Conservation (phyloP, 1,140 invertebrate genomes). For the Achroia grisella region DNA sequence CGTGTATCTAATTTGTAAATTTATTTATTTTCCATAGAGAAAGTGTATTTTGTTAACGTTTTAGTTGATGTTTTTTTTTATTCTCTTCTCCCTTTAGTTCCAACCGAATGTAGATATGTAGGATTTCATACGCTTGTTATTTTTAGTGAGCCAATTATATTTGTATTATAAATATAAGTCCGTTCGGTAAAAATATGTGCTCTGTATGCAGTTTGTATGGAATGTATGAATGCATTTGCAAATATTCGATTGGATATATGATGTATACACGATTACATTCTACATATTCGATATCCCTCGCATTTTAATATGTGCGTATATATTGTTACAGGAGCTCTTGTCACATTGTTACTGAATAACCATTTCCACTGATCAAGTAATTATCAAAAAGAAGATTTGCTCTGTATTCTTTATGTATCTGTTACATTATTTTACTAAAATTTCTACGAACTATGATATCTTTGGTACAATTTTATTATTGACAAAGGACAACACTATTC, state of each 20-base stretch:
- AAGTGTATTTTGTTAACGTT: constrained; percentile 73
- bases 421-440: too few relatives aligned
- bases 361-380: too few relatives aligned
- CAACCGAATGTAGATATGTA: constrained; percentile 66
- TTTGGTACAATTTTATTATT: too few relatives aligned
- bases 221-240: constrained; percentile 34
- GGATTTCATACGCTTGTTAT: constrained; percentile 68
- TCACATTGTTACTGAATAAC: background rate
- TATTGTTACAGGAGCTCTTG: constrained; percentile 12
- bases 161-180: constrained; percentile 63
- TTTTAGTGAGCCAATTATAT: constrained; percentile 65
- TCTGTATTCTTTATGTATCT: too few relatives aligned
- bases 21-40: constrained; percentile 73
- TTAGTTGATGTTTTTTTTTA: constrained; percentile 69
- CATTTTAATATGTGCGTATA: constrained; percentile 33
- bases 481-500: too few relatives aligned
- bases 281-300: constrained; percentile 46
- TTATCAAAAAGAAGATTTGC: too few relatives aligned
- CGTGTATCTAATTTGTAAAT: constrained; percentile 73
- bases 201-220: constrained; percentile 33
- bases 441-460: too few relatives aligned
- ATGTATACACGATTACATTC: constrained; percentile 45
- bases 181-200: constrained; percentile 47
- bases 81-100: constrained; percentile 56
- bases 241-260: constrained; percentile 50